Conservation (phyloP, 2,113 vertebrate genomes). For the Oreotrochilus melanogaster region DNA sequence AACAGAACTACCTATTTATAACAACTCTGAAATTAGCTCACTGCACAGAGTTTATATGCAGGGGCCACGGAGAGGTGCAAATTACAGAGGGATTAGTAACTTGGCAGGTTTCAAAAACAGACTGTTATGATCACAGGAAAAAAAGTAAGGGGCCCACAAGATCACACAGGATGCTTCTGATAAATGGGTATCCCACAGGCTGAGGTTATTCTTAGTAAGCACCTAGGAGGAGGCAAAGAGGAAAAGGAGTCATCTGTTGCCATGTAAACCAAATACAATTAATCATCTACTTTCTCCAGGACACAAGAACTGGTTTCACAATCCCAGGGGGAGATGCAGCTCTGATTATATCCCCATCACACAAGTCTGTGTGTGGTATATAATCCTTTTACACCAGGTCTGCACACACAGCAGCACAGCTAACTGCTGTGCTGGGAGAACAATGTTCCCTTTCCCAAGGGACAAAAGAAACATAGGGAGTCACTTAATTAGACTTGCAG, state of each 20-base stretch:
- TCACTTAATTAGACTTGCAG: conserved; percentile 28
- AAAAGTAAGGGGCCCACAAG: neutral
- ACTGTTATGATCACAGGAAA: neutral
- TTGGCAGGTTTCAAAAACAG: neutral
- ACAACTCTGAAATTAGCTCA: neutral
- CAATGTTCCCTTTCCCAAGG: neutral
- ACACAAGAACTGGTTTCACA: neutral
- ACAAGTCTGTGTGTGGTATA: neutral
- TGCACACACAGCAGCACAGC: neutral
- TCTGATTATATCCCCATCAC: neutral
- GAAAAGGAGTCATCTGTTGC: conserved; percentile 41
- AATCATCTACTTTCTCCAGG: neutral
- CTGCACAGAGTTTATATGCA: neutral
- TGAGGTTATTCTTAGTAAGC: neutral
- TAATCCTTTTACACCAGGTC: neutral
- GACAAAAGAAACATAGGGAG: neutral
- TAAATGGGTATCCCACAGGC: neutral
- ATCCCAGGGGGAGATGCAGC: neutral
- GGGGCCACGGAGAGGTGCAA: neutral
- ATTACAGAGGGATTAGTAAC: conserved; percentile 20
- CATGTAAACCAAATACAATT: conserved; percentile 27
- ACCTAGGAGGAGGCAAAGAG: neutral
- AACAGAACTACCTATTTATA: neutral
- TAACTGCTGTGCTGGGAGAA: neutral
- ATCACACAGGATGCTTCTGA: neutral